Evolutionary conservation across 2,888 invertebrate genomes (phyloP).

Genomic region (Scaptomyza caliginosa): DNA sequence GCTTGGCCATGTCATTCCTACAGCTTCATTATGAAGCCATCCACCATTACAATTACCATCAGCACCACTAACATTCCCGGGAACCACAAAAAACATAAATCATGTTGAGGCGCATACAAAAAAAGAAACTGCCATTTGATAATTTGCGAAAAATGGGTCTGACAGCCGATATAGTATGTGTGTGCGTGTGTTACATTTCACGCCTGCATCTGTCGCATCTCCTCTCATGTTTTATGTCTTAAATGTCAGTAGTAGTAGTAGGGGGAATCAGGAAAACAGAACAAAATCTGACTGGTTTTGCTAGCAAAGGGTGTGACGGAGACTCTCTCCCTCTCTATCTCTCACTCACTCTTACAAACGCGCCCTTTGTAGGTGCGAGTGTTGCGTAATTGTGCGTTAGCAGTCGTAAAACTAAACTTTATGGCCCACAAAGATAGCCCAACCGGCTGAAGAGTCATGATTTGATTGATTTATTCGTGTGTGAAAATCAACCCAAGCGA

Average conservation of each 20-base stretch:
- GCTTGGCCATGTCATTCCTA: constrained; percentile 27
- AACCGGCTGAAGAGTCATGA: constrained; percentile 38
- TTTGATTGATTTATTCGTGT: constrained; percentile 72
- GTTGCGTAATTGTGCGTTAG: constrained; percentile 70
- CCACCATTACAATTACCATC: constrained; percentile 20
- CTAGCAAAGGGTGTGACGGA: neutral
- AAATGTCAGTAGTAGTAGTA: constrained; percentile 2
- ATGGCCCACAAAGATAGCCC: constrained; percentile 42
- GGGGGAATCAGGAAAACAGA: constrained; percentile 23
- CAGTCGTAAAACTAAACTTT: constrained; percentile 77
- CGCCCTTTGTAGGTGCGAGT: constrained; percentile 57
- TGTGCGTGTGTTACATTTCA: constrained; percentile 44
- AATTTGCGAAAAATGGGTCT: constrained; percentile 56
- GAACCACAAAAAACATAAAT: constrained; percentile 42
- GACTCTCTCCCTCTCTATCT: constrained; percentile 15
- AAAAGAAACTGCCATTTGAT: constrained; percentile 46
- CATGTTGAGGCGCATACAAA: constrained; percentile 19
- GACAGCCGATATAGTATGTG: neutral
- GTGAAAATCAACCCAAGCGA: constrained; percentile 54
- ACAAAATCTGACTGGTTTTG: constrained; percentile 11
- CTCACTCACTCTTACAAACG: neutral
- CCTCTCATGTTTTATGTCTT: constrained; percentile 10
- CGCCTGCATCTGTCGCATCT: constrained; percentile 69
- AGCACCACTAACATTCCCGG: constrained; percentile 11
- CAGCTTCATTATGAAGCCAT: constrained; percentile 45